Evolutionary conservation across 2,797 vertebrate species (phyloP).

Genomic region (Pangasius djambal): DNA sequence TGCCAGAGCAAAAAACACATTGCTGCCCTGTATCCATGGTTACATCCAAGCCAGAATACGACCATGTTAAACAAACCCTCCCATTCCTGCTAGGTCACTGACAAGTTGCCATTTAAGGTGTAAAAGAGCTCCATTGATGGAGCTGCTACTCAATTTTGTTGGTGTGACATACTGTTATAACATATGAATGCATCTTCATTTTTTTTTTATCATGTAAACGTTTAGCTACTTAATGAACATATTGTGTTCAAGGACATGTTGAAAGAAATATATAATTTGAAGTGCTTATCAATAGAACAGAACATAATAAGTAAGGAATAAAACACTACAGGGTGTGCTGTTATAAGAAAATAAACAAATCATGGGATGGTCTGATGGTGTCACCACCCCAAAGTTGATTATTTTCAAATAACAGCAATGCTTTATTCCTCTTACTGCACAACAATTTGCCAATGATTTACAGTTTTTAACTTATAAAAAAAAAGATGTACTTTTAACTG

Average conservation of each 20-base stretch:
- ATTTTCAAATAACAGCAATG: background rate
- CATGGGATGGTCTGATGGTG: background rate
- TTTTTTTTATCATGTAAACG: background rate
- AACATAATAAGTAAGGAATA: background rate
- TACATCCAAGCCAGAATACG: background rate
- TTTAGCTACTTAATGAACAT: background rate
- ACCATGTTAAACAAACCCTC: background rate
- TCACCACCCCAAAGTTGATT: background rate
- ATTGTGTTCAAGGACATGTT: background rate
- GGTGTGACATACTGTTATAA: background rate
- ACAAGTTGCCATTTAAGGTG: background rate
- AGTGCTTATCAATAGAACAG: background rate
- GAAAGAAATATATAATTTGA: background rate
- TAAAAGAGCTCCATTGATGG: background rate
- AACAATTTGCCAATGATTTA: background rate
- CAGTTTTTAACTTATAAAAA: background rate
- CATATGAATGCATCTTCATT: background rate
- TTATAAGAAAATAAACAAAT: background rate
- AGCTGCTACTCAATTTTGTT: background rate
- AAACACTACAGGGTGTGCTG: background rate
- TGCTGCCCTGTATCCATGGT: constrained; percentile 17
- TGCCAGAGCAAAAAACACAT: background rate
- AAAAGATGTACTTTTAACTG: background rate
- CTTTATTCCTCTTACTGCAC: background rate
- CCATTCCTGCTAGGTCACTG: background rate